Evolutionary conservation across 2,797 vertebrate genomes (phyloP), one percentile per base, ranked within the genome.

Genomic region (Lemur catta): DNA sequence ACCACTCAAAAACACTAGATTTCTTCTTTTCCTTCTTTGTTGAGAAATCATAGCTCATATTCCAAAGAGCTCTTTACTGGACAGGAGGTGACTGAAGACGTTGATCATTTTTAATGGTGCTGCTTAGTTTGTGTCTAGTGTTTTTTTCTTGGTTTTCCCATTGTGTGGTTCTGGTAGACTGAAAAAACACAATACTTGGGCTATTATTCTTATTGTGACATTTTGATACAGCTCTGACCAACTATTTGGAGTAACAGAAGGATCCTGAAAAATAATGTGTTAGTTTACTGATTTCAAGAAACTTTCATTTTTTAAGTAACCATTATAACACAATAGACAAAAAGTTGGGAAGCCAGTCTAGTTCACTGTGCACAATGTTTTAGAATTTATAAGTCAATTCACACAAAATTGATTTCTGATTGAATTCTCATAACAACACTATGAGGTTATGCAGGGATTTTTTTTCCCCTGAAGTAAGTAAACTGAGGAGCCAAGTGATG

Each of bases 231-330:
- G 38, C 89, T 96, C 18, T 18, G n/a, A 88, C 12, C 26, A 85
- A 84, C 82, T 75, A 55, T 48, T 52, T 87, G n/a, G 93, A 75
- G 46, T 82, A 80, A 84, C n/a, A 4, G 6, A 2, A 93, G 43
- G 13, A 48, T 59, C 48, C 35, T 48, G 38, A 69, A n/a, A 91
- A 76, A 57, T 38, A 74, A 43, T 57, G 30, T 63, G 43, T 9
- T 61, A 43, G 1, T 52, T 75, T 84, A 85, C 12, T 63, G 17
- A 71, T 52, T 93, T 85, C 33, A 87, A 69, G 7, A 85, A 90
- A 79, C 7, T 87, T 97, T 38, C n/a, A 24, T 61, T 89, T 96
- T n/a, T 85, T 93, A 52, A 75, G 65, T 82, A 93, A 84, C 59
- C 46, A 94, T 65, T 80, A 75, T 67, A 91, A 41, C 3, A 46